Conservation (phyloP, 2,888 invertebrate genomes). For the Iphiclides podalirius region DNA sequence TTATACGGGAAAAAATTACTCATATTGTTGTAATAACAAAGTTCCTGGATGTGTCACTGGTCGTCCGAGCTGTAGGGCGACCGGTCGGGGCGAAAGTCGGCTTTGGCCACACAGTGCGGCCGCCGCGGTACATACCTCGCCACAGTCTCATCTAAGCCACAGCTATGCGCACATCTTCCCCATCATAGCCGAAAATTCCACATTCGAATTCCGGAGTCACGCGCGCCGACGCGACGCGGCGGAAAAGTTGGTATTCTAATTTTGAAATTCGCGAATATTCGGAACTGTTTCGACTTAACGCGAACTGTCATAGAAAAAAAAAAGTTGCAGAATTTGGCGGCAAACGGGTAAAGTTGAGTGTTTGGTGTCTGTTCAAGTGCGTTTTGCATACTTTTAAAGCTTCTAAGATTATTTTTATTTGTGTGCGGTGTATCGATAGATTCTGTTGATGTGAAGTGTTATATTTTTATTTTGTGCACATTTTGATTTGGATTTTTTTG, state of each 20-base stretch:
- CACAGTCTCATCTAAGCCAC: constrained; percentile 79
- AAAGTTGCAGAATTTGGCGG: constrained; percentile 61
- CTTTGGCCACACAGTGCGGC: constrained; percentile 65
- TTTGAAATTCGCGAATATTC: constrained; percentile 45
- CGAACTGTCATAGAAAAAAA: constrained; percentile 33
- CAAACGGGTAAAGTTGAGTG: constrained; percentile 76
- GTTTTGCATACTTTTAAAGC: constrained; percentile 64
- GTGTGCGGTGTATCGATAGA: constrained; percentile 66
- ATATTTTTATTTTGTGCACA: constrained; percentile 71
- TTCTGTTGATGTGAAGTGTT: constrained; percentile 71
- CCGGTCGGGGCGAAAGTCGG: constrained; percentile 79
- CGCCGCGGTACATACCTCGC: constrained; percentile 60
- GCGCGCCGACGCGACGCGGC: constrained; percentile 60
- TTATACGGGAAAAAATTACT: constrained; percentile 37
- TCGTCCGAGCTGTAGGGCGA: constrained; percentile 73
- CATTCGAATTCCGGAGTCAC: constrained; percentile 56
- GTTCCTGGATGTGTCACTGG: constrained; percentile 74
- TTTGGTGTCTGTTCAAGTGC: constrained; percentile 62
- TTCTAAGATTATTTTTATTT: constrained; percentile 60
- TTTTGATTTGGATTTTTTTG: constrained; percentile 76
- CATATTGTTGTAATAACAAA: constrained; percentile 54
- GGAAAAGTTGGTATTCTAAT: constrained; percentile 53
- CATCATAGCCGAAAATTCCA: constrained; percentile 71
- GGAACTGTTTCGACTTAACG: constrained; percentile 39
- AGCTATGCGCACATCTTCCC: constrained; percentile 79